Conservation (phyloP, 2,113 vertebrate species). For the Cochlearius cochlearius region DNA sequence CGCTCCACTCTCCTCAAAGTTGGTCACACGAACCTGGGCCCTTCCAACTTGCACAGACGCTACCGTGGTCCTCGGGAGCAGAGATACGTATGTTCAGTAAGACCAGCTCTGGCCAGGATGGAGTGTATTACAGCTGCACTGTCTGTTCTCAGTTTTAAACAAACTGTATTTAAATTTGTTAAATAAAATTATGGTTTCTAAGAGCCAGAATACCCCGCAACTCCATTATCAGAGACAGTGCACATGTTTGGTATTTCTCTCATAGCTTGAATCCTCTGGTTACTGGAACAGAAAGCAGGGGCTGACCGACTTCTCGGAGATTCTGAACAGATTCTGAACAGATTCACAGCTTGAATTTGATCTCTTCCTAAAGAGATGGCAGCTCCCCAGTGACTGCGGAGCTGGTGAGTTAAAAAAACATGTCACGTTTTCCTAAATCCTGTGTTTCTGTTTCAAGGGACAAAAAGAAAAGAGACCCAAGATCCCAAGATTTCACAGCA, state of each 20-base stretch:
- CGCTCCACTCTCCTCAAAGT: neutral
- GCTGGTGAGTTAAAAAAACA: neutral
- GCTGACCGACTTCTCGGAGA: neutral
- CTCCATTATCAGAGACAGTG: neutral
- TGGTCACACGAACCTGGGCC: neutral
- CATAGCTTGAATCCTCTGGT: neutral
- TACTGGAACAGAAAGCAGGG: neutral
- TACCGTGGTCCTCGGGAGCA: neutral
- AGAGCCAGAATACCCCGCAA: conserved; percentile 56
- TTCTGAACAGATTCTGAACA: neutral
- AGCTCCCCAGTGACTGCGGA: conserved; percentile 4
- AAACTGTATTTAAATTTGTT: conserved; percentile 76
- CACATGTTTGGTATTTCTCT: neutral
- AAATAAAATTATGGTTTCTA: conserved; percentile 75
- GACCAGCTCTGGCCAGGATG: neutral
- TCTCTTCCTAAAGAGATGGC: neutral
- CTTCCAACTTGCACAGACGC: neutral
- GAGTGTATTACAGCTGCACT: conserved; percentile 30
- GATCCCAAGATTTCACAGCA: neutral
- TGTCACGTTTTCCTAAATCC: neutral
- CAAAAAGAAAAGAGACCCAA: neutral
- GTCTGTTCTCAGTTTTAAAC: conserved; percentile 71
- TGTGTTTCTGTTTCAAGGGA: neutral
- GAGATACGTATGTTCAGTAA: neutral
- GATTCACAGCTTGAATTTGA: neutral